Evolutionary conservation across 1,140 invertebrate species (phyloP).

Genomic region (Trachymyrmex cornetzi): DNA sequence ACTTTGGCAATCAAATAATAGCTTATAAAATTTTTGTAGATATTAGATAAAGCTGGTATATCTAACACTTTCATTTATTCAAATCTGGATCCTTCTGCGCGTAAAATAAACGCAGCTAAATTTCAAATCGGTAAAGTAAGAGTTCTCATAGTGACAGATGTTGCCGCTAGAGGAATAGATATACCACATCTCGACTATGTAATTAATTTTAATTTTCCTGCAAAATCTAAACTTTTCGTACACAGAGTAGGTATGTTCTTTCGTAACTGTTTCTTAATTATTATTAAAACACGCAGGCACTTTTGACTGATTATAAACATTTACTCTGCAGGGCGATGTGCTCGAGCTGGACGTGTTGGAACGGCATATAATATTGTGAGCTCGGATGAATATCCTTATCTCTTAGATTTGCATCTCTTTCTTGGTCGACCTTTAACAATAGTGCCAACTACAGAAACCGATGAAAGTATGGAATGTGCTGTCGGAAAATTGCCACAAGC

Average conservation of each 20-base stretch:
- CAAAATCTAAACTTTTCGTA: slow-evolving; percentile 98
- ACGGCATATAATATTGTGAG: slow-evolving; percentile 95
- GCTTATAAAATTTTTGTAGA: slow-evolving; percentile 86
- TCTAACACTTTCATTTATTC: slow-evolving; percentile 97
- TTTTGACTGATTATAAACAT: slow-evolving; percentile 24
- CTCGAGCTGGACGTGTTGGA: slow-evolving; percentile 96
- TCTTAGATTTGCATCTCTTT: slow-evolving; percentile 98
- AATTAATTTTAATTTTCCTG: slow-evolving; percentile 99
- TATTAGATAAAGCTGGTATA: slow-evolving; percentile 93
- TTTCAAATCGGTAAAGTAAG: slow-evolving; percentile 93
- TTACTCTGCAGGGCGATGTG: slow-evolving; percentile 93
- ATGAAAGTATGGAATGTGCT: slow-evolving; percentile 86
- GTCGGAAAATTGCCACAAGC: slow-evolving; percentile 94
- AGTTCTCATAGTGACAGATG: slow-evolving; percentile 97
- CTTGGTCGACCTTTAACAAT: slow-evolving; percentile 92
- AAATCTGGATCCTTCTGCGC: slow-evolving; percentile 96
- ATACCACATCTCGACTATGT: slow-evolving; percentile 98
- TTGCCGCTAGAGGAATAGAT: slow-evolving; percentile 98
- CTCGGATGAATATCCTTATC: slow-evolving; percentile 96
- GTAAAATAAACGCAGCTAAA: slow-evolving; percentile 98
- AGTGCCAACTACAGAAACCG: slow-evolving; percentile 85
- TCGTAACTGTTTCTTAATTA: slow-evolving; percentile 22
- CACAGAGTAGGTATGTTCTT: slow-evolving; percentile 96
- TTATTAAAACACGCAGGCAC: slow-evolving; percentile 5
- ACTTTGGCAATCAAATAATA: background rate